A percentile compares a stretch with the other conserved stretches of the same genome.
phyloP scores from a whole-genome alignment of 2,888 invertebrate genomes.

The Spodoptera picta region DNA sequence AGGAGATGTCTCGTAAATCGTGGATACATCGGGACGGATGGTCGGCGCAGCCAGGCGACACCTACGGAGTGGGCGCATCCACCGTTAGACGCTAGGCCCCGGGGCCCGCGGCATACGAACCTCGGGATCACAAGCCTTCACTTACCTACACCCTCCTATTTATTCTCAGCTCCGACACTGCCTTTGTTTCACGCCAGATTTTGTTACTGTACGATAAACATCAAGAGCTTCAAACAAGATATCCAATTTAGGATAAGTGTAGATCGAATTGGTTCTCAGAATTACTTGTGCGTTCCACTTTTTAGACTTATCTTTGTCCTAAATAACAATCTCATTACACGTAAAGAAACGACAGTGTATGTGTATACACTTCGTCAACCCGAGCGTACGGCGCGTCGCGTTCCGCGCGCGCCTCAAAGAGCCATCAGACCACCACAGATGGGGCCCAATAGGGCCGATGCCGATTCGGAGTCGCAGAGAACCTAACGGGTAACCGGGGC shows the following conservation, averaged over 20 bases:
- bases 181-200: slow-evolving; percentile 55
- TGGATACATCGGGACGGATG: slow-evolving; percentile 75
- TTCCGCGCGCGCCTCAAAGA: too few relatives aligned
- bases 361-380: slow-evolving; percentile 12
- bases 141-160: slow-evolving; percentile 57
- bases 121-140: slow-evolving; percentile 58
- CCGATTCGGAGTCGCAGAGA: too few relatives aligned
- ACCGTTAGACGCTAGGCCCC: slow-evolving; percentile 75
- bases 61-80: slow-evolving; percentile 83
- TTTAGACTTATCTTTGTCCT: slow-evolving; percentile 43
- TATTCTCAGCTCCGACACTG: slow-evolving; percentile 37
- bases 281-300: slow-evolving; percentile 43
- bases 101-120: slow-evolving; percentile 60
- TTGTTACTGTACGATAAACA: slow-evolving; percentile 45
- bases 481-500: too few relatives aligned
- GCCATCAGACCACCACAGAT: too few relatives aligned
- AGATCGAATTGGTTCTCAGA: slow-evolving; percentile 41
- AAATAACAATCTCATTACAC: slow-evolving; percentile 38
- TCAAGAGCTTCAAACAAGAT: slow-evolving; percentile 45
- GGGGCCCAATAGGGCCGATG: too few relatives aligned
- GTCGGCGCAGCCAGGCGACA: slow-evolving; percentile 75
- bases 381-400: too few relatives aligned
- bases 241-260: slow-evolving; percentile 50
- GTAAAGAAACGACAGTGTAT: slow-evolving; percentile 15
- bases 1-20: slow-evolving; percentile 85